These are phyloP conservation scores for Phortica okadai DNA, from an alignment of 2,888 invertebrate genomes.

Conservation along the genomic window DNA sequence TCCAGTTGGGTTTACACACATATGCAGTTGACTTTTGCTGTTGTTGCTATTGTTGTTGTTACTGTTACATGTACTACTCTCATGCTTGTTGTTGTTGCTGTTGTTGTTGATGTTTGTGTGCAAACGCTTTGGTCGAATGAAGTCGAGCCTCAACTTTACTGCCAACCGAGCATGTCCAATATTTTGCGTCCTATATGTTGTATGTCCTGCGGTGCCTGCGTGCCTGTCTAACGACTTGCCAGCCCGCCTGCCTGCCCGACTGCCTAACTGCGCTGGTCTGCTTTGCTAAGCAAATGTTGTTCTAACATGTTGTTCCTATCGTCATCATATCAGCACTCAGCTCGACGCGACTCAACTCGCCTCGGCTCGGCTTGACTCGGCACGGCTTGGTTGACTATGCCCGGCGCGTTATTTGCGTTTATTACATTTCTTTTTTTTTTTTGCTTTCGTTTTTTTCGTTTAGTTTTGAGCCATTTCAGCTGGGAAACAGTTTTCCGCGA, in stretches of 20 bases:
- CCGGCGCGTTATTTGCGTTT: slow-evolving; percentile 11
- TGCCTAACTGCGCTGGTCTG: neutral
- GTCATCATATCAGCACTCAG: slow-evolving; percentile 27
- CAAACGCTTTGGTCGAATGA: neutral
- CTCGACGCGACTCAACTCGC: neutral
- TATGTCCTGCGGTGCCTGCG: slow-evolving; percentile 4
- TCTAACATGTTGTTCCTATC: slow-evolving; percentile 28
- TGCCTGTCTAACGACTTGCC: too few species aligned
- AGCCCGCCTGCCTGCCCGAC: neutral
- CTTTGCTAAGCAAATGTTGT: slow-evolving; percentile 26
- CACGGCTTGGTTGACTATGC: neutral
- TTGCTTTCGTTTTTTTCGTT: neutral
- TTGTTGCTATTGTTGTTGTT: slow-evolving; percentile 2
- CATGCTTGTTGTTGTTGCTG: neutral
- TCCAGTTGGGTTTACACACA: neutral
- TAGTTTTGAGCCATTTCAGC: neutral
- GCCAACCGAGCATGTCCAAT: neutral
- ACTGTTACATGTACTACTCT: neutral
- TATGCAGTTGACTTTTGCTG: slow-evolving; percentile 13
- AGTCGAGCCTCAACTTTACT: too few species aligned
- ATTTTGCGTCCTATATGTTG: neutral
- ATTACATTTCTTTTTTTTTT: slow-evolving; percentile 7
- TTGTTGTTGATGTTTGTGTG: slow-evolving; percentile 15
- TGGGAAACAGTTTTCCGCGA: neutral
- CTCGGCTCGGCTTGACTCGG: neutral